These are phyloP conservation scores for Grallaria varia DNA, from an alignment of 2,113 vertebrate species.

Conservation along the genomic window DNA sequence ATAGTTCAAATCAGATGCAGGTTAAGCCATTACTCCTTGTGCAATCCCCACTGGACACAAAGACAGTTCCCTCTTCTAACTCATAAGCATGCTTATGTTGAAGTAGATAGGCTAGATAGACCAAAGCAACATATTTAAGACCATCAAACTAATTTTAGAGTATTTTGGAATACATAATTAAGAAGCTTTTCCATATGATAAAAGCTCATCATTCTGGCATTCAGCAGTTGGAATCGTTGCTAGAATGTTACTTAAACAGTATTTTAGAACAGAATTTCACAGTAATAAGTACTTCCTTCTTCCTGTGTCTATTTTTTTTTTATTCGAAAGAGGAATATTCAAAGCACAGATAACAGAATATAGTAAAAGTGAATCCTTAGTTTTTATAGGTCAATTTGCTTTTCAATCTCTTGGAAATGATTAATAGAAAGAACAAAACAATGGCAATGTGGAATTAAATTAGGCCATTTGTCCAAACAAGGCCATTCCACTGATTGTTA, in stretches of 20 bases:
- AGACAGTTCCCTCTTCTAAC: background rate
- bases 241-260: background rate
- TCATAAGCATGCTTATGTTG: background rate
- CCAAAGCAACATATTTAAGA: background rate
- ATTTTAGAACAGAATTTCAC: background rate
- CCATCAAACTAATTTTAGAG: slow-evolving; percentile 26
- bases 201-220: slow-evolving; percentile 41
- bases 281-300: slow-evolving; percentile 16
- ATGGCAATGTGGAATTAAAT: background rate
- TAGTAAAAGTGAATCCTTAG: background rate
- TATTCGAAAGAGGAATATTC: background rate
- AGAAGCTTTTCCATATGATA: slow-evolving; percentile 4
- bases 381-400: slow-evolving; percentile 11
- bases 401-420: background rate
- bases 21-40: background rate
- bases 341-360: background rate
- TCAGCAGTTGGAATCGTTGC: background rate
- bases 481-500: background rate
- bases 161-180: slow-evolving; percentile 37
- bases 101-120: background rate
- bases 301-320: background rate
- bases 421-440: background rate
- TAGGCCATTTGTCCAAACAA: background rate
- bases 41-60: background rate
- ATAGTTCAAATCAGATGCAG: background rate